These are phyloP conservation scores for Callipepla californica DNA, from an alignment of 2,113 vertebrate genomes.

Conservation along the genomic window DNA sequence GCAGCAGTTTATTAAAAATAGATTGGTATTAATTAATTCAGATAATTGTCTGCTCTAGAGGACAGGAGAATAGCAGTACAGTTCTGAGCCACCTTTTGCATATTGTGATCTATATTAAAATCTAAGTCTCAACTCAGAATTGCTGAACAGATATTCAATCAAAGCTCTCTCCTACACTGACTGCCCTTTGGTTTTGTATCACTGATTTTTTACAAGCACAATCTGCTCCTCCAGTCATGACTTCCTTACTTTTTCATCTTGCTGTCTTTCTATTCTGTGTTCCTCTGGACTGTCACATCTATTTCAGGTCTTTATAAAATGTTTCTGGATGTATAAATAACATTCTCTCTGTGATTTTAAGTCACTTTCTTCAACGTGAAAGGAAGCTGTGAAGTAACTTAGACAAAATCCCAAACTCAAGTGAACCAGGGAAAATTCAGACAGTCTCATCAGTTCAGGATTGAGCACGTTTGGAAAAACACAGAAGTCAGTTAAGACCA, in stretches of 20 bases:
- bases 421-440: neutral
- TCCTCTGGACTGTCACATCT: neutral
- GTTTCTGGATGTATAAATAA: neutral
- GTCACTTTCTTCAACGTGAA: neutral
- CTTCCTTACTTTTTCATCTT: constrained; percentile 4
- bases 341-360: neutral
- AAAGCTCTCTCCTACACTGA: neutral
- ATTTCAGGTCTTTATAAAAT: neutral
- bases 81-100: neutral
- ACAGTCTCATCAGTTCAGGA: neutral
- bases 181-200: neutral
- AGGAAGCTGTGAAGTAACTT: neutral
- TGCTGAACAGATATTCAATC: neutral
- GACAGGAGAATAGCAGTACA: neutral
- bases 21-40: constrained; percentile 77
- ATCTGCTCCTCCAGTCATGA: neutral
- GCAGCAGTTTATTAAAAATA: constrained; percentile 75
- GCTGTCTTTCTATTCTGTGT: neutral
- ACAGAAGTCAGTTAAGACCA: neutral
- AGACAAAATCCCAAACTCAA: neutral
- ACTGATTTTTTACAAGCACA: neutral
- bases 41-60: constrained; percentile 10
- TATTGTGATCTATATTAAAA: neutral
- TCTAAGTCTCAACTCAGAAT: neutral
- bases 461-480: neutral